Base-by-base conservation (phyloP, 92 coral and sea anemone genomes). In the Ricordea florida region DNA sequence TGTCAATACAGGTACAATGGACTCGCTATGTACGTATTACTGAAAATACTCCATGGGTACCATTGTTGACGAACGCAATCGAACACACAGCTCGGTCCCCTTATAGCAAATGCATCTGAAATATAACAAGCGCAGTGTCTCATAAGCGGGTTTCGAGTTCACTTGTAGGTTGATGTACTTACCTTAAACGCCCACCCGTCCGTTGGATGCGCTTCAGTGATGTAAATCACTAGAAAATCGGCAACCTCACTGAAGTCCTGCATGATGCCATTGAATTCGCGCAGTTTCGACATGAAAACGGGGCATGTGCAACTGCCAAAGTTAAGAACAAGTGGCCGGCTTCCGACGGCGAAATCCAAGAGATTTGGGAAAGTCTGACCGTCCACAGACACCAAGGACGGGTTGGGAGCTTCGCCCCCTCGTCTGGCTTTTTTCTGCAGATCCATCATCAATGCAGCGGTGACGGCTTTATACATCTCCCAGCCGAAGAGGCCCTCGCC, bases 121-220 rank as follows among this genome's bases (percentile, higher is more conserved):
- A n/a, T n/a, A n/a, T n/a, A n/a, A n/a, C n/a, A n/a, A n/a, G n/a
- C n/a, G n/a, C n/a, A n/a, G n/a, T n/a, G n/a, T n/a, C n/a, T n/a
- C n/a, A n/a, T n/a, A n/a, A n/a, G n/a, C n/a, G n/a, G n/a, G n/a
- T n/a, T n/a, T n/a, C n/a, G n/a, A n/a, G n/a, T n/a, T n/a, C n/a
- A n/a, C n/a, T n/a, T n/a, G n/a, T n/a, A n/a, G n/a, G n/a, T n/a
- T 49, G 36, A 48, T 41, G 62, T 65, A 29, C 53, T 81, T 74
- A 93, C 98, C 88, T 93, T 80, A 36, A 93, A 77, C 2, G 85
- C 83, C 98, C 98, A 93, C 29, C 85, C 98, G 45, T 93, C 98
- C 30, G 76, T 62, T 0, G 98, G 98, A 57, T 93, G 98, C 0
- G 96, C 98, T 21, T 93, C 98, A 24, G 92, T 87, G 37, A 90